These are phyloP conservation scores for Penelope pileata DNA, from an alignment of 2,113 vertebrate genomes.

Conservation along the genomic window DNA sequence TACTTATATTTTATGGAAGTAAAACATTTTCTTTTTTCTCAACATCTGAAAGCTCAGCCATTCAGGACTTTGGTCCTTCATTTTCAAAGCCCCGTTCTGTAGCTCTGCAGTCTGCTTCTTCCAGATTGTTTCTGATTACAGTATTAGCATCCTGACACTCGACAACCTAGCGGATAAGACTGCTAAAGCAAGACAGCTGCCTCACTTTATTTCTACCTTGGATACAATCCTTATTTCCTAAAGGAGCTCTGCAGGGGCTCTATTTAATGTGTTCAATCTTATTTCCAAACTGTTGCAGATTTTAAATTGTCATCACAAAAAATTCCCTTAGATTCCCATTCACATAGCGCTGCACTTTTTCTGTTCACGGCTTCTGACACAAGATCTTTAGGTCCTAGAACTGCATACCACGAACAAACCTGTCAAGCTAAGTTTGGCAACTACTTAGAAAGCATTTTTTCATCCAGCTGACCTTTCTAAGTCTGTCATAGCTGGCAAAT, in stretches of 20 bases:
- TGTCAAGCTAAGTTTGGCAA: neutral
- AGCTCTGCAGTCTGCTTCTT: neutral
- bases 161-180: neutral
- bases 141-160: neutral
- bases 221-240: neutral
- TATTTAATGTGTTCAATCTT: neutral
- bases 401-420: neutral
- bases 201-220: neutral
- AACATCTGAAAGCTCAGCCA: neutral
- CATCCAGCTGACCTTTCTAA: neutral
- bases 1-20: neutral
- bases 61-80: neutral
- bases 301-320: neutral
- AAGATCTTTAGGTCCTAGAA: neutral
- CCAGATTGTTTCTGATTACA: neutral
- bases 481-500: neutral
- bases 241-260: neutral
- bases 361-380: rapidly evolving
- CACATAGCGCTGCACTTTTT: neutral
- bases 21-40: neutral
- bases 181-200: neutral
- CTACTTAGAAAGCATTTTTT: neutral
- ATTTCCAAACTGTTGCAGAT: neutral
- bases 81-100: neutral
- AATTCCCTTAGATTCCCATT: neutral